A percentile compares a stretch with the other conserved stretches of the same genome.
These are phyloP conservation scores for Ataeniobius toweri DNA, from an alignment of 2,797 vertebrate genomes.

Conservation along the genomic window DNA sequence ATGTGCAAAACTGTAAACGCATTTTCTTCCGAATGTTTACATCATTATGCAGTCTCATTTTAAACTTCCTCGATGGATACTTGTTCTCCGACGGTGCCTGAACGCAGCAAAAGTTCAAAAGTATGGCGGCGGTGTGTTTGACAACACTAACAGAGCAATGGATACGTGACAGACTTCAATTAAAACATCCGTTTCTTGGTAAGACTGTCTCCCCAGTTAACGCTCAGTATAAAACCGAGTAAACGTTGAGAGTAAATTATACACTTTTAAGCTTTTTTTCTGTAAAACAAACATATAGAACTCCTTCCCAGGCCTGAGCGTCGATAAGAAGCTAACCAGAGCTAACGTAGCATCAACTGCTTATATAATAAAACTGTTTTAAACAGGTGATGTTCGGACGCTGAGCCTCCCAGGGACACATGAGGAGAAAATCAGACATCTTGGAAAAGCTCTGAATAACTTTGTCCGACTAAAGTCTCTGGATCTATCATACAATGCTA, in stretches of 20 bases:
- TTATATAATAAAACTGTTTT: background rate
- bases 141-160: slow-evolving; percentile 77
- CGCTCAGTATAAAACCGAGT: background rate
- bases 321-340: slow-evolving; percentile 24
- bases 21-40: background rate
- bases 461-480: slow-evolving; percentile 83
- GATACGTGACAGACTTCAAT: slow-evolving; percentile 75
- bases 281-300: background rate
- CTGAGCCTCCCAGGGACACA: slow-evolving; percentile 82
- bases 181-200: slow-evolving; percentile 76
- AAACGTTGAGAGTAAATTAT: background rate
- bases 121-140: slow-evolving; percentile 77
- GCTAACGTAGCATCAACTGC: slow-evolving; percentile 32
- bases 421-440: slow-evolving; percentile 82
- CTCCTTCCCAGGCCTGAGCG: background rate
- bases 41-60: background rate
- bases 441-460: slow-evolving; percentile 82
- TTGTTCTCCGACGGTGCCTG: background rate
- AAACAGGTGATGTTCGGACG: slow-evolving; percentile 80
- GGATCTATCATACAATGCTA: slow-evolving; percentile 86
- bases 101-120: slow-evolving; percentile 69
- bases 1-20: background rate
- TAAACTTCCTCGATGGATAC: background rate
- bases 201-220: slow-evolving; percentile 15
- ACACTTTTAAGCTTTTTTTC: background rate